phyloP scores from a whole-genome alignment of 2,113 vertebrate genomes.

The Boulengeromyrus knoepffleri region DNA sequence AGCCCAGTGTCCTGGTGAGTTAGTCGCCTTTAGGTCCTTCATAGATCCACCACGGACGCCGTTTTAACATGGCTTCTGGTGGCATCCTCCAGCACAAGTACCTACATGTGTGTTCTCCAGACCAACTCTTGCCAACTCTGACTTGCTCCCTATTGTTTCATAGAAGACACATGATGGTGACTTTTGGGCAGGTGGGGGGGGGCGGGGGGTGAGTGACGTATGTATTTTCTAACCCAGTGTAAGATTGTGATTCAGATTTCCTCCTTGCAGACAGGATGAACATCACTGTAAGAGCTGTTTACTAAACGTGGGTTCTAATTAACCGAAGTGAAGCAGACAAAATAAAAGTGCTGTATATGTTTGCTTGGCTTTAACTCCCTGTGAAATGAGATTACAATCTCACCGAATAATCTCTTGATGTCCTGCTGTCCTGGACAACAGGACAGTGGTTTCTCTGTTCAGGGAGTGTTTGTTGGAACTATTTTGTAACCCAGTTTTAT shows the following conservation, averaged over 20 bases:
- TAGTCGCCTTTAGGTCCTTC: neutral
- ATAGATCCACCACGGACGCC: neutral
- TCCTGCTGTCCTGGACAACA: neutral
- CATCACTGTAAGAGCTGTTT: neutral
- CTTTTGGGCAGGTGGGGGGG: neutral
- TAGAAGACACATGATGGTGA: neutral
- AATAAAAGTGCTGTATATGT: neutral
- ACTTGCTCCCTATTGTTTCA: neutral
- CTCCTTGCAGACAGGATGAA: neutral
- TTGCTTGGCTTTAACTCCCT: neutral
- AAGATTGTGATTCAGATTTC: neutral
- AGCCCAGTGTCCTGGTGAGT: constrained; percentile 81
- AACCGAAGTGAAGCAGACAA: neutral
- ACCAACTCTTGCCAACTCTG: neutral
- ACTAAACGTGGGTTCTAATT: neutral
- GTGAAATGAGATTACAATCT: neutral
- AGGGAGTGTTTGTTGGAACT: neutral
- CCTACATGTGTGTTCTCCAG: neutral
- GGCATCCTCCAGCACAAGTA: neutral
- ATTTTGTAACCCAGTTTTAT: neutral
- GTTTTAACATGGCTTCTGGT: neutral
- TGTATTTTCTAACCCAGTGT: neutral
- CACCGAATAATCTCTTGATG: neutral
- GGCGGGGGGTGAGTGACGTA: neutral
- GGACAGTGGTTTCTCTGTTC: neutral